Evolutionary conservation across 1,140 invertebrate species (phyloP).

Genomic region (Sycophaga agraensis): DNA sequence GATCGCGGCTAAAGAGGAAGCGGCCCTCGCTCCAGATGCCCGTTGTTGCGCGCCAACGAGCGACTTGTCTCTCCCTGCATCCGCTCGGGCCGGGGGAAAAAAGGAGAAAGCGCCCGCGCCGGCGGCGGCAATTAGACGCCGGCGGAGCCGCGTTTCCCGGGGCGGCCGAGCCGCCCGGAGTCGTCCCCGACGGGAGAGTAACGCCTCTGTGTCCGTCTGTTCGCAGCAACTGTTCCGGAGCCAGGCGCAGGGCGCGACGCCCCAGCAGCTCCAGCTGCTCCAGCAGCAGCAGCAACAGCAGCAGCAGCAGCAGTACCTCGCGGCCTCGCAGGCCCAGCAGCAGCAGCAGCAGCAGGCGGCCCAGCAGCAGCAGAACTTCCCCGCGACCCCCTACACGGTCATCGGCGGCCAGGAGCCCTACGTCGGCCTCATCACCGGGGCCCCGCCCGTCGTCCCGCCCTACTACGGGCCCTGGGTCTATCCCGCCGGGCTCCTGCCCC

Average conservation of each 20-base stretch:
- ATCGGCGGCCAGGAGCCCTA: constrained; percentile 79
- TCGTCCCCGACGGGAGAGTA: constrained; percentile 1
- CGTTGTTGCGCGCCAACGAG: constrained; percentile 15
- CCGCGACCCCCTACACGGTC: constrained; percentile 82
- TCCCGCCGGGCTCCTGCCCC: constrained; percentile 74
- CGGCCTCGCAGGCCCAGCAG: constrained; percentile 67
- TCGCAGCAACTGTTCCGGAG: constrained; percentile 85
- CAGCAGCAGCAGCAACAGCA: constrained; percentile 61
- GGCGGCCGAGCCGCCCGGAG: not conserved
- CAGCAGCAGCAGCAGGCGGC: constrained; percentile 68
- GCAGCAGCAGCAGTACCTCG: constrained; percentile 62
- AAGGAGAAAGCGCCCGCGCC: constrained; percentile 4
- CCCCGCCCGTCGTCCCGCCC: constrained; percentile 69
- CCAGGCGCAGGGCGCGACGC: constrained; percentile 66
- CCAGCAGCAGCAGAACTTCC: constrained; percentile 70
- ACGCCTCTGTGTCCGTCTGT: not conserved
- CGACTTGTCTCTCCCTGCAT: too few relatives aligned
- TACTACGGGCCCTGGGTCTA: constrained; percentile 84
- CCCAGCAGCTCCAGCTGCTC: constrained; percentile 56
- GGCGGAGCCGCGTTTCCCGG: constrained; percentile 7
- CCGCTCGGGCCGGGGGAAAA: not conserved
- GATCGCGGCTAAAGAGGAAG: not conserved
- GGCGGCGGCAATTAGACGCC: constrained; percentile 11
- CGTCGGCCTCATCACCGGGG: constrained; percentile 64
- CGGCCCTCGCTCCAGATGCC: constrained; percentile 7